A percentile compares a stretch with the other conserved stretches of the same genome.
phyloP scores from a whole-genome alignment of 2,888 invertebrate species.

The Campoplex capitator region DNA sequence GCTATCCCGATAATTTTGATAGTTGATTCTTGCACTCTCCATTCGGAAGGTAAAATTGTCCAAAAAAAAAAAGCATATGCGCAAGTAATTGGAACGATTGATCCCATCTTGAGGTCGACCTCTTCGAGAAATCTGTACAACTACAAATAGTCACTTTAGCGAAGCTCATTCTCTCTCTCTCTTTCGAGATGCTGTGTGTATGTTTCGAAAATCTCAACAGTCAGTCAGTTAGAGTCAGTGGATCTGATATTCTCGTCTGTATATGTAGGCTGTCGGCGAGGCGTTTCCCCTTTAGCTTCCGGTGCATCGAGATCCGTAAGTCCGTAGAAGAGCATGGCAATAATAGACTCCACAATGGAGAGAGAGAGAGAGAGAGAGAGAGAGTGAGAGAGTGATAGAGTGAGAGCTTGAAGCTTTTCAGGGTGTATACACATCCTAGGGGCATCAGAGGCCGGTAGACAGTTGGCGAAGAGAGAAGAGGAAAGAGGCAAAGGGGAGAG shows the following conservation, averaged over 20 bases:
- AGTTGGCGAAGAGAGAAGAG: slow-evolving; percentile 50
- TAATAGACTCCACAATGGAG: slow-evolving; percentile 83
- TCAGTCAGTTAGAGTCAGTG: slow-evolving; percentile 18
- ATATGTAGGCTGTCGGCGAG: slow-evolving; percentile 25
- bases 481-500: slow-evolving; percentile 68
- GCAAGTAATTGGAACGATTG: not conserved
- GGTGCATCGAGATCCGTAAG: slow-evolving; percentile 80
- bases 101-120: not conserved
- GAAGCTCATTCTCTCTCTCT: not conserved
- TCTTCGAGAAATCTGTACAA: not conserved
- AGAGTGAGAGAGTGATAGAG: slow-evolving; percentile 25
- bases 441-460: slow-evolving; percentile 63
- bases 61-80: not conserved
- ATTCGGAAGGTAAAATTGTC: not conserved
- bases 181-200: slow-evolving; percentile 12
- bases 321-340: slow-evolving; percentile 81
- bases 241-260: slow-evolving; percentile 28
- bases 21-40: too few relatives aligned
- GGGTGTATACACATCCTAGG: slow-evolving; percentile 56
- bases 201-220: slow-evolving; percentile 40
- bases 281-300: slow-evolving; percentile 56
- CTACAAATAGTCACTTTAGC: not conserved
- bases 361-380: slow-evolving; percentile 74
- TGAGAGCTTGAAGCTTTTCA: slow-evolving; percentile 63
- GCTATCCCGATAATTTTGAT: too few relatives aligned